Conservation (phyloP, 1,140 invertebrate species). For the Bombus waltoni region DNA sequence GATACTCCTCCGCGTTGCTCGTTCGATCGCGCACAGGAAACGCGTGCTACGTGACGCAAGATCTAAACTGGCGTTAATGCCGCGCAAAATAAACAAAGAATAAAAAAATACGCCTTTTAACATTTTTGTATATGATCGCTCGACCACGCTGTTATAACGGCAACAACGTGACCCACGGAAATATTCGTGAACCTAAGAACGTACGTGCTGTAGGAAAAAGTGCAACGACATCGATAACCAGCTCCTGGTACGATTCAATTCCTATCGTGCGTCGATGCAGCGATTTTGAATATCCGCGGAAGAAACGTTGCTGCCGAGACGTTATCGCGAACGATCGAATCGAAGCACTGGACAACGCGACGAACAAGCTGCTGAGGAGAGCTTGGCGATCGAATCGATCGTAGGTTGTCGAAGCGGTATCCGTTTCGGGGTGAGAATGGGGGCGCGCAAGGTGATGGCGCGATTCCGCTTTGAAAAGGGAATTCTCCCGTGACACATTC, state of each 20-base stretch:
- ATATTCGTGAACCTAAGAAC: neutral
- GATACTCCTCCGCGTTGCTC: neutral
- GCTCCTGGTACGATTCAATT: neutral
- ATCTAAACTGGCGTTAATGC: slow-evolving; percentile 24
- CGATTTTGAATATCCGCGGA: neutral
- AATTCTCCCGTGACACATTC: slow-evolving; percentile 80
- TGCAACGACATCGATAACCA: neutral
- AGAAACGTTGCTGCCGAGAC: neutral
- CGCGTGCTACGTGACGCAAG: slow-evolving; percentile 27
- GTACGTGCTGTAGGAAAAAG: no score
- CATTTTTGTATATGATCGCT: neutral
- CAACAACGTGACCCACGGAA: slow-evolving; percentile 31
- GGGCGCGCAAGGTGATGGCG: slow-evolving; percentile 3
- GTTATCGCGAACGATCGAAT: neutral
- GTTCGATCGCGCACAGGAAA: slow-evolving; percentile 24
- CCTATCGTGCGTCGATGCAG: no score
- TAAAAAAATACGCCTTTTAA: neutral
- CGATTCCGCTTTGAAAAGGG: slow-evolving; percentile 77
- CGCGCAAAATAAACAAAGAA: neutral
- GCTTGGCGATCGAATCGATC: neutral
- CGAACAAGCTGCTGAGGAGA: neutral
- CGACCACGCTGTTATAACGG: slow-evolving; percentile 22
- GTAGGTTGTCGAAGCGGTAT: neutral
- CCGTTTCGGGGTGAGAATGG: slow-evolving; percentile 25
- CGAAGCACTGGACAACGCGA: neutral